Conservation (phyloP, 2,888 invertebrate species). For the Hydrotaea cyrtoneurina region DNA sequence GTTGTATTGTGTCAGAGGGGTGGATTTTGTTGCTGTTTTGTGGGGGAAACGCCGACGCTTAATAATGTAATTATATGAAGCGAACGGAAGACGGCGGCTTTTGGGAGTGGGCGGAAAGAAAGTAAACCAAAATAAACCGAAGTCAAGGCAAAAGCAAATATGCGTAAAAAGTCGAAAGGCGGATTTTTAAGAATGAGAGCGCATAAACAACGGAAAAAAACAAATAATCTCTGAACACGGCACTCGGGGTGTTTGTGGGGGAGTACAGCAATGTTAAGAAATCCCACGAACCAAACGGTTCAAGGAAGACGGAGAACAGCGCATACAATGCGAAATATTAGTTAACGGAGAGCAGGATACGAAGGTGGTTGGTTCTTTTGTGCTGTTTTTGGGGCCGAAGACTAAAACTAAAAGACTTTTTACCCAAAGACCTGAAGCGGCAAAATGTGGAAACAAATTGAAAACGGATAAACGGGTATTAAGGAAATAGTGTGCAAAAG, state of each 20-base stretch:
- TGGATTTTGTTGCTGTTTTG: neutral
- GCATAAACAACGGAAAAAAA: neutral
- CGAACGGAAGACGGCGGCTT: neutral
- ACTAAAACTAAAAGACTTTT: conserved; percentile 26
- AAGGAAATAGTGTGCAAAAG: neutral
- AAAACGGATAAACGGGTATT: conserved; percentile 1
- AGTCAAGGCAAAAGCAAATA: conserved; percentile 43
- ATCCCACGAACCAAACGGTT: neutral
- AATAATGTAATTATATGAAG: conserved; percentile 51
- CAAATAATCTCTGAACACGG: neutral
- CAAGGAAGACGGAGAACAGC: neutral
- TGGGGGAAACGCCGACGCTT: conserved; percentile 57
- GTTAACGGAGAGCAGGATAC: conserved; percentile 61
- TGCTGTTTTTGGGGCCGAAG: neutral
- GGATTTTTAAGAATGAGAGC: too few relatives aligned
- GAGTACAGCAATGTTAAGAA: neutral
- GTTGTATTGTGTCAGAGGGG: neutral
- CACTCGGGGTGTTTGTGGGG: neutral
- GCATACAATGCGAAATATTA: conserved; percentile 41
- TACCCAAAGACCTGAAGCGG: conserved; percentile 45
- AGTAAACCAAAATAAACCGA: conserved; percentile 10
- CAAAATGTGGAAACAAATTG: conserved; percentile 20
- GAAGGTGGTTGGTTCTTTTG: conserved; percentile 54
- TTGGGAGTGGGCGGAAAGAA: neutral
- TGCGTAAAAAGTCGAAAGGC: conserved; percentile 51